Evolutionary conservation across 2,888 invertebrate species (phyloP), one percentile per base, ranked within the genome.

Genomic region (Esperia sulphurella): DNA sequence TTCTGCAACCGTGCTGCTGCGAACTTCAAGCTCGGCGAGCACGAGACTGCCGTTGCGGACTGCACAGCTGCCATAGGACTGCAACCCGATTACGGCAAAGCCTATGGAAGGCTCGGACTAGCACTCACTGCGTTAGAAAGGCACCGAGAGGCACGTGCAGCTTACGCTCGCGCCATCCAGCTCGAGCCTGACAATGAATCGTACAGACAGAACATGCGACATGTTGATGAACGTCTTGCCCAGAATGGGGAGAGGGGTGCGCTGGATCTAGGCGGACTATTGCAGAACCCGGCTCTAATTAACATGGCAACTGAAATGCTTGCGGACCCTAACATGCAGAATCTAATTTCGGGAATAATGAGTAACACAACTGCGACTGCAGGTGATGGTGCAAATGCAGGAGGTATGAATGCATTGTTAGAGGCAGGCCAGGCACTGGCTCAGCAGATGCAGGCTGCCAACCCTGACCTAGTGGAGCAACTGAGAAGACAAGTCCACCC

Each of bases 1-100:
- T 99, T 96, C 79, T 98, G 98, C 79, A 99, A 99, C 78, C 93
- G 99, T 59, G 99, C 99, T 41, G 99, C 99, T 1, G 98, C 98
- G 0, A 95, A 95, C 76, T 98, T 96, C 73, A 97, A 97, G 73
- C 85, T 98, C 57, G 95, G 95, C 43, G 94, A 96, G 68, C 95
- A 97, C 70, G 91, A 94, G 49, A 91, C 93, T 52, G 97, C 98
- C 9, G 94, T 99, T 46, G 93, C 94, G 46, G 99, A 99, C 83
- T 98, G 98, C 77, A 93, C 95, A 63, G 93, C 94, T 41, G 98
- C 99, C 5, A 90, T 99, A 47, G 91, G 93, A 31, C 92, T 98
- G 60, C 98, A 99, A 79, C 95, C 97, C 0, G 92, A 93, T 53
- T 99, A 99, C 82, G 95, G 97, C 64, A 98, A 99, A 87, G 98